A percentile compares a stretch with the other conserved stretches of the same genome.
Evolutionary conservation across 2,888 invertebrate genomes (phyloP).

Genomic region (Aethes cnicana): DNA sequence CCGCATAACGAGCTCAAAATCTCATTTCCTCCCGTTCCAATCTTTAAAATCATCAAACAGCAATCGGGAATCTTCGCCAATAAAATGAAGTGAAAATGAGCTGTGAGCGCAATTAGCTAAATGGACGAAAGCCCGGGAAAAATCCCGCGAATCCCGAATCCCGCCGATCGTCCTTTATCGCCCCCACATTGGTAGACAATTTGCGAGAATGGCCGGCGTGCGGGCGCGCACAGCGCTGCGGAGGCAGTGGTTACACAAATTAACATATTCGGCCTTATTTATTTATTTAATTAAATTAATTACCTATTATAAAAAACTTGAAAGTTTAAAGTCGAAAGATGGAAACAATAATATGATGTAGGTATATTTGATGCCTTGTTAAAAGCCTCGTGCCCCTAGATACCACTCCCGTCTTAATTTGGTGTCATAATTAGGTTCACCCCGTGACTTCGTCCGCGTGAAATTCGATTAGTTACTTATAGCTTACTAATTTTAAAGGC

Average conservation of each 20-base stretch:
- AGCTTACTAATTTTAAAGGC: too few relatives aligned
- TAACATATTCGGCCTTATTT: neutral
- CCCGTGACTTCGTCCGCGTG: too few relatives aligned
- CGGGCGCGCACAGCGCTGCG: neutral
- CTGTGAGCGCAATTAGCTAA: conserved; percentile 28
- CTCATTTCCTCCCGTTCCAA: conserved; percentile 3
- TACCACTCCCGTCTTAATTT: too few relatives aligned
- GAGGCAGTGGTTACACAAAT: neutral
- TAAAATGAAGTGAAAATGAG: conserved; percentile 28
- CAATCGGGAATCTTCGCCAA: conserved; percentile 10
- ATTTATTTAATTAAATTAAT: neutral
- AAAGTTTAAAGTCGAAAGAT: too few relatives aligned
- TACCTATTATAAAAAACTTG: too few relatives aligned
- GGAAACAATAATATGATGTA: too few relatives aligned
- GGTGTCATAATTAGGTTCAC: too few relatives aligned
- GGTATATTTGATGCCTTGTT: too few relatives aligned
- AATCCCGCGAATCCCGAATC: conserved; percentile 26
- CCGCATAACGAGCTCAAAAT: conserved; percentile 2
- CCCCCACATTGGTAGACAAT: conserved; percentile 30
- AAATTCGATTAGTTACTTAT: too few relatives aligned
- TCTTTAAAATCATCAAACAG: conserved; percentile 23
- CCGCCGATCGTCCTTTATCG: conserved; percentile 29
- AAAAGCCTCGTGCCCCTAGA: too few relatives aligned
- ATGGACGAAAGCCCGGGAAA: conserved; percentile 24
- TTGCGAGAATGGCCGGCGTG: conserved; percentile 25